A percentile compares a stretch with the other conserved stretches of the same genome.
phyloP scores from a whole-genome alignment of 2,888 invertebrate species.

The Cordylochernes scorpioides region DNA sequence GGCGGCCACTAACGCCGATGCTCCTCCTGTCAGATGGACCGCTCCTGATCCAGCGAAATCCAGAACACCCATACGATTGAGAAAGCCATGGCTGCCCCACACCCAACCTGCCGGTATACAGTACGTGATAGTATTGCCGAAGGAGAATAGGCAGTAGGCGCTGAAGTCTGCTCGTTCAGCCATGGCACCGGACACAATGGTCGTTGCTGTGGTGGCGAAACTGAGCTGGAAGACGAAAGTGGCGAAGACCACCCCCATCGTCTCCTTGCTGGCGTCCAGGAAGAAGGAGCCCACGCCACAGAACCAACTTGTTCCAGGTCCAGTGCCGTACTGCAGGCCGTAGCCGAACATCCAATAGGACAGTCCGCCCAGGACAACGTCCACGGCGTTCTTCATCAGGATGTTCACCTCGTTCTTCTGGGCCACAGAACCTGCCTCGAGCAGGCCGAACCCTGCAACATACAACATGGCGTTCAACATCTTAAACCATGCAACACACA shows the following conservation, averaged over 20 bases:
- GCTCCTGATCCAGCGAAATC: conserved; percentile 72
- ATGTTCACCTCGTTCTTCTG: conserved; percentile 15
- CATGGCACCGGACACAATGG: conserved; percentile 14
- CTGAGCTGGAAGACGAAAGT: conserved; percentile 27
- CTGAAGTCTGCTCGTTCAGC: conserved; percentile 13
- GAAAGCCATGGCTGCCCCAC: conserved; percentile 33
- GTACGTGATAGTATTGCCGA: conserved; percentile 63
- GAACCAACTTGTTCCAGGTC: conserved; percentile 19
- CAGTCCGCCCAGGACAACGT: conserved; percentile 13
- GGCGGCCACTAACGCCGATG: conserved; percentile 55
- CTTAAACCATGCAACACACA: too few relatives aligned
- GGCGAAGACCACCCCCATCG: conserved; percentile 19
- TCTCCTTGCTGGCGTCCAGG: conserved; percentile 19
- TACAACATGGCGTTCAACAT: conserved; percentile 1
- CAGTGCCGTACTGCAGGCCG: conserved; percentile 17
- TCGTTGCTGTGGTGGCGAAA: conserved; percentile 55
- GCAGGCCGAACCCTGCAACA: conserved; percentile 14
- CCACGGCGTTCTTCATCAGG: conserved; percentile 14
- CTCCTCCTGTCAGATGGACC: conserved; percentile 42
- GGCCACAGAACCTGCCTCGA: conserved; percentile 14
- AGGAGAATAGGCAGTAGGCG: conserved; percentile 44
- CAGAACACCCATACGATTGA: conserved; percentile 51
- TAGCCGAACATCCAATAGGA: conserved; percentile 15
- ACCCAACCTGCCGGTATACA: conserved; percentile 46
- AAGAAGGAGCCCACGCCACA: conserved; percentile 23